A percentile compares a stretch with the other conserved stretches of the same genome.
Evolutionary conservation across 2,888 invertebrate species (phyloP).

Genomic region (Eristalis intricaria): DNA sequence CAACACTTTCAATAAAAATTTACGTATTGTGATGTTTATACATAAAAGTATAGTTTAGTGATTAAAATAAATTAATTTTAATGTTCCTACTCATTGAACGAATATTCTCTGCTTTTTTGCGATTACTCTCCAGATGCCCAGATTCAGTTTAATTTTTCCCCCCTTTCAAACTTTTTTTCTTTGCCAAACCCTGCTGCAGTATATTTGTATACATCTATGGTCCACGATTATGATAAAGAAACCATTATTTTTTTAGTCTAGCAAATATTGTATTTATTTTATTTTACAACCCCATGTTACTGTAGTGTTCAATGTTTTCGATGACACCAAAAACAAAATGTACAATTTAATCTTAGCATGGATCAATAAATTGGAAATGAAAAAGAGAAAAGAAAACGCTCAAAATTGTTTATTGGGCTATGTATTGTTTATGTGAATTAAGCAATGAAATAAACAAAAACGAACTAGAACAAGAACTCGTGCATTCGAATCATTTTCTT

Average conservation of each 20-base stretch:
- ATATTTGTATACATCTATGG: slow-evolving; percentile 21
- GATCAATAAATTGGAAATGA: slow-evolving; percentile 33
- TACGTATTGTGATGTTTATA: slow-evolving; percentile 45
- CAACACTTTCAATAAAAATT: slow-evolving; percentile 7
- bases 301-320: slow-evolving; percentile 31
- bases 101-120: background rate
- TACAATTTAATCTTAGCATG: background rate
- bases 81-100: slow-evolving; percentile 17
- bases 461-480: background rate
- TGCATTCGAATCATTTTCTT: background rate
- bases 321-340: background rate
- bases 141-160: background rate
- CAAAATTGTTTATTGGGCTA: slow-evolving; percentile 42
- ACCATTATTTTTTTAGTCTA: slow-evolving; percentile 36
- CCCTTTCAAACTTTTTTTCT: background rate
- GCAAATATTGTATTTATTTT: slow-evolving; percentile 63
- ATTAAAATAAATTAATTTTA: slow-evolving; percentile 29
- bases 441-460: slow-evolving; percentile 15
- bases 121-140: background rate
- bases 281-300: slow-evolving; percentile 41
- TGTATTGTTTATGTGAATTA: slow-evolving; percentile 29
- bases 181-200: slow-evolving; percentile 8
- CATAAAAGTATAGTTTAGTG: slow-evolving; percentile 21
- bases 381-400: slow-evolving; percentile 22
- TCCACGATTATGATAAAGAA: slow-evolving; percentile 30